phyloP scores from a whole-genome alignment of 2,888 invertebrate genomes.

The Petrolisthes cinctipes region DNA sequence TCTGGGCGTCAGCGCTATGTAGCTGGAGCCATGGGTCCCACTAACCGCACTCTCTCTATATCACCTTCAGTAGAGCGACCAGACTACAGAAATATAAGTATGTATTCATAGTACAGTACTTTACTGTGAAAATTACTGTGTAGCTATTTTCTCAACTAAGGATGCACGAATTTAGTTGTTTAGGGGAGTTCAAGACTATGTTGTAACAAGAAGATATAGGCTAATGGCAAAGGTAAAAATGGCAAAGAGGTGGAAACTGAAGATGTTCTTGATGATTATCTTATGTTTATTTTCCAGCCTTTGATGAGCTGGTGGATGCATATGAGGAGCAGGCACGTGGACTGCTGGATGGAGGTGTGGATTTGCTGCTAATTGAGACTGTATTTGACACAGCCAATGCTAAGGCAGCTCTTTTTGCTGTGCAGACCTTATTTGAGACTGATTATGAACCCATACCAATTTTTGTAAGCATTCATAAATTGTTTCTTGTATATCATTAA shows the following conservation, averaged over 20 bases:
- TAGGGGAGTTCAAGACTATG: no score
- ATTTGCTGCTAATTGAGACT: constrained; percentile 74
- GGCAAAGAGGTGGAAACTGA: no score
- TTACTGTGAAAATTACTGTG: no score
- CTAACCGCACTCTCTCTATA: constrained; percentile 75
- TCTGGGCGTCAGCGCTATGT: constrained; percentile 72
- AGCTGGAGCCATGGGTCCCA: constrained; percentile 74
- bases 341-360: constrained; percentile 73
- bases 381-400: constrained; percentile 76
- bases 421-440: constrained; percentile 73
- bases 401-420: constrained; percentile 75
- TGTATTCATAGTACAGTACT: constrained; percentile 66
- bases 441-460: constrained; percentile 71
- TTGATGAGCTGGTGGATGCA: constrained; percentile 74
- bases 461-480: constrained; percentile 69
- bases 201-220: no score
- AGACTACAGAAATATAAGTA: constrained; percentile 74
- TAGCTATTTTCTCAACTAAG: no score
- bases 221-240: no score
- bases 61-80: constrained; percentile 75
- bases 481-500: not conserved
- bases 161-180: no score
- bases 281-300: constrained; percentile 69
- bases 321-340: constrained; percentile 74
- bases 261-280: no score